Evolutionary conservation across 2,113 vertebrate genomes (phyloP).

Genomic region (Hiodon tergisus): DNA sequence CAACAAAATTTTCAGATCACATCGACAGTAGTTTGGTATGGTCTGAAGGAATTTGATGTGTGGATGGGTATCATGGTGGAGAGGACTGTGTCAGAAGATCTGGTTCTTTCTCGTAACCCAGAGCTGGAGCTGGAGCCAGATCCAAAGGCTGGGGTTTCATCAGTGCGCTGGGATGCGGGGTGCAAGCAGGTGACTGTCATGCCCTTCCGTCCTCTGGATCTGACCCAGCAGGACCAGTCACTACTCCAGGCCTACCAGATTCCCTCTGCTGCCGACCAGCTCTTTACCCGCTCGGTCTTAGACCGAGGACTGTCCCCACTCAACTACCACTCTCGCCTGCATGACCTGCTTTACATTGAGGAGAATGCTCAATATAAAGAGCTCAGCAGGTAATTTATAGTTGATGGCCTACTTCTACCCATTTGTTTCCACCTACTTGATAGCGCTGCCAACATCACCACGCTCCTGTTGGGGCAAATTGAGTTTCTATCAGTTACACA

Average conservation of each 20-base stretch:
- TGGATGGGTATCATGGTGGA: too few species aligned
- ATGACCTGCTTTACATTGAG: slow-evolving; percentile 34
- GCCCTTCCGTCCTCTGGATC: slow-evolving; percentile 20
- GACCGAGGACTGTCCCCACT: slow-evolving; percentile 14
- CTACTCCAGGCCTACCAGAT: slow-evolving; percentile 26
- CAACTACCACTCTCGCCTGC: slow-evolving; percentile 30
- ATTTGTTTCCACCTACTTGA: too few species aligned
- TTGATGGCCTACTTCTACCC: neutral
- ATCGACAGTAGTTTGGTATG: too few species aligned
- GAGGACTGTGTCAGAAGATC: too few species aligned
- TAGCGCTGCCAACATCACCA: neutral
- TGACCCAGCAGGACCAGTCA: slow-evolving; percentile 18
- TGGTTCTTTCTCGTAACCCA: neutral
- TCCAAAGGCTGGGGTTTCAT: neutral
- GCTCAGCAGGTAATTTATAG: slow-evolving; percentile 22
- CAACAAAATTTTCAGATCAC: too few species aligned
- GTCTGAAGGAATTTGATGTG: too few species aligned
- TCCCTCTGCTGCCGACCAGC: slow-evolving; percentile 27
- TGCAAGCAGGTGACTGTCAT: slow-evolving; percentile 26
- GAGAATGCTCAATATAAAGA: slow-evolving; percentile 31
- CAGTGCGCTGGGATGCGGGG: slow-evolving; percentile 14
- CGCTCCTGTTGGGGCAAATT: too few species aligned
- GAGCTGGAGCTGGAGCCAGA: neutral
- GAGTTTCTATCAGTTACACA: too few species aligned
- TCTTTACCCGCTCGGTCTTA: slow-evolving; percentile 28